Evolutionary conservation across 1,140 invertebrate species (phyloP), one percentile per base, ranked within the genome.

Genomic region (Procambarus clarkii): DNA sequence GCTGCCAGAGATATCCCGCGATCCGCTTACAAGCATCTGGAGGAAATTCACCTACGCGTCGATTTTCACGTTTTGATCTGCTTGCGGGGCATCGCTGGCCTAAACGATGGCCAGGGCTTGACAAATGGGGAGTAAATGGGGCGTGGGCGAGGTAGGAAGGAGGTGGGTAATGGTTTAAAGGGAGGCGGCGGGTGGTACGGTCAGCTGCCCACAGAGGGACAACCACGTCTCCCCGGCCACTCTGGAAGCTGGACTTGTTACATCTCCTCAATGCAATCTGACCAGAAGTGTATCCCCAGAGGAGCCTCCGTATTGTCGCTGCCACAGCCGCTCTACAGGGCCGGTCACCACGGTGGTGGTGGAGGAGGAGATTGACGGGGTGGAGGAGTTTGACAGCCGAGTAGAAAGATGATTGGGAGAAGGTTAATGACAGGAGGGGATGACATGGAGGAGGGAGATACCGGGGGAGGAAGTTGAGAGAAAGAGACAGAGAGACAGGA

Each of bases 221-320:
- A 85, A 76, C 11, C 71, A 69, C 89, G 83, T 85, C 89, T 86
- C 82, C 85, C 77, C 82, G 83, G 76, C 89, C 82, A 85, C 82
- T 86, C 76, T 80, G 74, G 58, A 80, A 71, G 82, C 89, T 54
- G 82, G 89, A 91, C 89, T 91, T 91, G 89, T 91, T 91, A 91
- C 89, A 91, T 91, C 89, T 91, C 82, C 89, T 91, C 89, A 91
- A 91, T 91, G 89, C 89, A 91, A 91, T 91, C 89, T 91, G 89
- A 91, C 89, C 89, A 91, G 88, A 86, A 91, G 11, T 86, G 54
- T 60, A 91, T 91, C 89, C 89, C 88, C 76, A 44, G 89, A 91
- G 89, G 89, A 78, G 82, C 71, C 74, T 13, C 74, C 88, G 69
- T 84, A 90, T 90, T 90, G 88, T 90, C 80, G 88, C 81, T 45